Evolutionary conservation across 2,888 invertebrate species (phyloP), one percentile per base, ranked within the genome.

Genomic region (Apeira syringaria): DNA sequence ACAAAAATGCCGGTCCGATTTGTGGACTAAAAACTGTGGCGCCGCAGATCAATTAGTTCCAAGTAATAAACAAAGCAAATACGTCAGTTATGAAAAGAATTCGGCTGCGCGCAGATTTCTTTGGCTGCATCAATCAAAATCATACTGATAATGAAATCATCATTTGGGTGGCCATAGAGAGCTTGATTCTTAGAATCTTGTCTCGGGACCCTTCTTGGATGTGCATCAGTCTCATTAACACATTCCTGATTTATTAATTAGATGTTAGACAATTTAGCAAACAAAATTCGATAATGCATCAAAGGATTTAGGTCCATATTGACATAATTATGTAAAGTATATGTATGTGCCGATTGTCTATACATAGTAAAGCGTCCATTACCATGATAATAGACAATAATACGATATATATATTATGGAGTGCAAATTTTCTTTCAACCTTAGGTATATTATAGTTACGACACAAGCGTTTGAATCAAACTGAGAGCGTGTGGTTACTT

Each of bases 141-240:
- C 87, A 88, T 88, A 87, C 84, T 74, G 85, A 87, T 89, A 88
- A 89, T 89, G 84, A 88, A 88, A 88, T 86, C 88, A 89, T 88
- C 88, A 88, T 87, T 86, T 87, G 89, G 89, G 88, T 88, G 89
- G 89, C 85, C 88, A 83, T 88, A 86, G 84, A 86, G 78, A 78
- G 75, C 69, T 65, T 64, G 61, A 48, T 87, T 87, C 88, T 59
- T 50, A 79, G 88, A 88, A 88, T 61, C 71, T 56, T 52, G 77
- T 74, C 73, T 69, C 69, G 50, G 56, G 50, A 48, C 48, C 56
- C 63, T 66, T 59, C 31, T 55, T 61, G 67, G 63, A 75, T 72
- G 73, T 69, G 75, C 74, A 65, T 70, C 74, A 61, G 61, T 68
- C 66, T 75, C 79, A 86, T 87, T 89, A 85, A 80, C 84, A 87